phyloP scores from a whole-genome alignment of 1,140 invertebrate species.

The Pachyrhynchus sulphureomaculatus region DNA sequence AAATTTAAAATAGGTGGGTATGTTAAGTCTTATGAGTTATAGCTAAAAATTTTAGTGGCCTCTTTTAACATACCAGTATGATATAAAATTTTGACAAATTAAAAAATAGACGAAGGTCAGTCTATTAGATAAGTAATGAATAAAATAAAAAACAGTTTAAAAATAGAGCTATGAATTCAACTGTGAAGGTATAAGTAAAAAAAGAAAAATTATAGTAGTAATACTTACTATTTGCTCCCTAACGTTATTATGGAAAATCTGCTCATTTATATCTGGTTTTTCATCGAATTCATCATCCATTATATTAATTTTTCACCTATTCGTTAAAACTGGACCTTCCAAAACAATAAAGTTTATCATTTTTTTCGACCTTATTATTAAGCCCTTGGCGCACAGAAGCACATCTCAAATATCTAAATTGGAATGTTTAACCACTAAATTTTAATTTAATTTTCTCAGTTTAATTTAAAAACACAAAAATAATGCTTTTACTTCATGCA shows the following conservation, averaged over 20 bases:
- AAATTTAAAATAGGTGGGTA: too few relatives aligned
- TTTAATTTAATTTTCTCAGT: too few relatives aligned
- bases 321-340: constrained; percentile 15
- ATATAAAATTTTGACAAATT: too few relatives aligned
- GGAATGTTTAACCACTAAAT: background rate
- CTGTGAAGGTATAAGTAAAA: too few relatives aligned
- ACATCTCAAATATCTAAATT: background rate
- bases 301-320: constrained; percentile 31
- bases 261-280: constrained; percentile 68
- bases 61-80: too few relatives aligned
- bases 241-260: constrained; percentile 90
- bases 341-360: constrained; percentile 19
- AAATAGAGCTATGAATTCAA: background rate
- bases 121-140: too few relatives aligned
- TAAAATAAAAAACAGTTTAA: constrained; percentile 2
- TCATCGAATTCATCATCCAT: constrained; percentile 45
- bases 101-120: too few relatives aligned
- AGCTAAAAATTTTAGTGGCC: too few relatives aligned
- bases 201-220: background rate
- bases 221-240: constrained; percentile 88
- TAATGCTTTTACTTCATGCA: too few relatives aligned
- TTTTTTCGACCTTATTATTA: background rate
- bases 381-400: too few relatives aligned
- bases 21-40: too few relatives aligned
- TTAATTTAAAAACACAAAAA: too few relatives aligned